Conservation (phyloP, 2,113 vertebrate species). For the Pleuronectes platessa region DNA sequence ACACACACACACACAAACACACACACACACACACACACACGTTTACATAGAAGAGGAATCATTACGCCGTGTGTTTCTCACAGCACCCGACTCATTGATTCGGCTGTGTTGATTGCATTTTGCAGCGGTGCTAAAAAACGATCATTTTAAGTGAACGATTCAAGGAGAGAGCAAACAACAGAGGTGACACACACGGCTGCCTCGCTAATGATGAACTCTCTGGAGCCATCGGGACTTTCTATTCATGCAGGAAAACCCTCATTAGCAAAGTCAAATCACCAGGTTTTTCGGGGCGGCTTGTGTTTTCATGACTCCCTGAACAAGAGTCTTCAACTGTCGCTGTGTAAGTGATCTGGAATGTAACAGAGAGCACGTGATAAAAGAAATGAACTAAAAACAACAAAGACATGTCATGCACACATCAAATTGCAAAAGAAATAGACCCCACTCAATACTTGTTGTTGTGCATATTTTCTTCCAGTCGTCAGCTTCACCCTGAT, state of each 20-base stretch:
- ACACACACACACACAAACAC: too few relatives aligned
- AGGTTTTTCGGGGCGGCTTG: not conserved
- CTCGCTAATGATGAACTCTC: conserved; percentile 13
- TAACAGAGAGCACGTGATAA: not conserved
- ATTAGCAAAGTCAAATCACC: conserved; percentile 23
- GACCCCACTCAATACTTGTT: too few relatives aligned
- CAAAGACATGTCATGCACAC: not conserved
- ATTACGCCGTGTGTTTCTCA: not conserved
- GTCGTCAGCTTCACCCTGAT: too few relatives aligned
- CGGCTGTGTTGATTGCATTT: conserved; percentile 20
- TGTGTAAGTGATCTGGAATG: not conserved
- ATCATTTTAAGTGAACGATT: not conserved
- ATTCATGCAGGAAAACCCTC: conserved; percentile 21
- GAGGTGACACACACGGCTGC: not conserved
- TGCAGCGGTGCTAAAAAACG: conserved; percentile 4
- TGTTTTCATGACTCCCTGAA: conserved; percentile 1
- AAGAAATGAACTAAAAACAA: not conserved
- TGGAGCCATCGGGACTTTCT: conserved; percentile 5
- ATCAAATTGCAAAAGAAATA: too few relatives aligned
- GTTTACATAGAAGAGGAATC: not conserved
- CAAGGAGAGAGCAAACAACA: conserved; percentile 1
- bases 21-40: not conserved
- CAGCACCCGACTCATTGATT: conserved; percentile 12
- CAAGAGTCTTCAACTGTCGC: not conserved
- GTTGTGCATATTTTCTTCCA: too few relatives aligned